A percentile compares a stretch with the other conserved stretches of the same genome.
Conservation (phyloP, 2,113 vertebrate genomes). For the Oryzias javanicus region DNA sequence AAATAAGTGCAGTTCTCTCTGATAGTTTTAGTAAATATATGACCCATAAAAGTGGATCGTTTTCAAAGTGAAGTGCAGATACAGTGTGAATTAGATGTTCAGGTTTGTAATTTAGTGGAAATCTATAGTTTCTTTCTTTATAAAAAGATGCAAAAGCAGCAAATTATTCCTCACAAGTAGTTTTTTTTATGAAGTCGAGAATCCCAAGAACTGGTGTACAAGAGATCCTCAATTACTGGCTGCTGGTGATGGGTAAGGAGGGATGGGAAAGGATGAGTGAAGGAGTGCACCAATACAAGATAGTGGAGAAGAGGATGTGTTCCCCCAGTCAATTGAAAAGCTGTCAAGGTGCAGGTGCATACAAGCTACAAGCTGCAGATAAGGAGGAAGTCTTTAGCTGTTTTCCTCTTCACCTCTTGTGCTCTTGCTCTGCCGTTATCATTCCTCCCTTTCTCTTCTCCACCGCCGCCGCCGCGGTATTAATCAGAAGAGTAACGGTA, state of each 20-base stretch:
- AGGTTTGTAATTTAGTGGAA: too few species aligned
- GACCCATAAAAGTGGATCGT: too few species aligned
- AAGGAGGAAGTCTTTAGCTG: slow-evolving; percentile 57
- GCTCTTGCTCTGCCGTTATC: slow-evolving; percentile 30
- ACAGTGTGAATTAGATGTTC: too few species aligned
- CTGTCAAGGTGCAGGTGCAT: slow-evolving; percentile 71
- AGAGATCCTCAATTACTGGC: slow-evolving; percentile 18
- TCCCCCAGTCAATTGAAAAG: slow-evolving; percentile 75
- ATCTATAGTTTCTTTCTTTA: too few species aligned
- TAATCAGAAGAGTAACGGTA: slow-evolving; percentile 51
- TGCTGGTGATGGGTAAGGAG: slow-evolving; percentile 26
- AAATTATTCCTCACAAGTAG: too few species aligned
- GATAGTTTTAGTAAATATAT: too few species aligned
- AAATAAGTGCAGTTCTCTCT: too few species aligned
- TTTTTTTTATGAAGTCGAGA: neutral
- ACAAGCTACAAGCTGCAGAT: slow-evolving; percentile 70
- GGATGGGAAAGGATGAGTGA: slow-evolving; percentile 47
- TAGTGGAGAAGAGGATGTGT: slow-evolving; percentile 55
- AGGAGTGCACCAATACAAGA: slow-evolving; percentile 57
- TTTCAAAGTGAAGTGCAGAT: too few species aligned
- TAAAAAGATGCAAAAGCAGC: too few species aligned
- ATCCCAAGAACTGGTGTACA: slow-evolving; percentile 7
- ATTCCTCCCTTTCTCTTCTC: slow-evolving; percentile 29
- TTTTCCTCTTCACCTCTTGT: slow-evolving; percentile 54
- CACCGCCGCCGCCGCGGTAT: slow-evolving; percentile 25